These are phyloP conservation scores for Loripinus fragilis DNA, from an alignment of 2,888 invertebrate species.

Conservation along the genomic window DNA sequence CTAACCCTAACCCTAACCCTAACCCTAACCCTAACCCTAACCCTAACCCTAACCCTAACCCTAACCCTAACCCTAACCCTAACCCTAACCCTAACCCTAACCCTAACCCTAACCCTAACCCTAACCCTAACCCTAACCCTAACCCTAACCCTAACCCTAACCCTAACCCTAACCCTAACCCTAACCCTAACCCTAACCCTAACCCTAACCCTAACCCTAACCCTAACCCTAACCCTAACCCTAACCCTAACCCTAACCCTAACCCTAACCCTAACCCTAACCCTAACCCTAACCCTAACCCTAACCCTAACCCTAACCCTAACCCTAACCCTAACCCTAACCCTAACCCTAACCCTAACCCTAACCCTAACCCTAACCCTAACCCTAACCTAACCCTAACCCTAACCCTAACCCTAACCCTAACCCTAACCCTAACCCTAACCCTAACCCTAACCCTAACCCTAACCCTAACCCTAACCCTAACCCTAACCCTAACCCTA, in stretches of 20 bases:
- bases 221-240: constrained; percentile 34
- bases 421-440: constrained; percentile 24
- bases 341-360: background rate
- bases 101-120: background rate
- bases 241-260: constrained; percentile 49
- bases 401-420: constrained; percentile 42
- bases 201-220: constrained; percentile 1
- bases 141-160: constrained; percentile 39
- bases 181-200: constrained; percentile 41
- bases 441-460: constrained; percentile 24
- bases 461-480: constrained; percentile 24
- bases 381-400: too few relatives aligned
- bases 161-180: constrained; percentile 57
- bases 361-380: constrained; percentile 49
- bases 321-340: background rate
- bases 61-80: too few relatives aligned
- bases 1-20: too few relatives aligned
- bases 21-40: too few relatives aligned
- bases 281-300: background rate
- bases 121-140: background rate
- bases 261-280: constrained; percentile 17
- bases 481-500: constrained; percentile 24
- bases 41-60: too few relatives aligned
- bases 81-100: too few relatives aligned
- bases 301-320: constrained; percentile 28